Base-by-base conservation (phyloP, 2,888 invertebrate species). In the Baccha elongata region DNA sequence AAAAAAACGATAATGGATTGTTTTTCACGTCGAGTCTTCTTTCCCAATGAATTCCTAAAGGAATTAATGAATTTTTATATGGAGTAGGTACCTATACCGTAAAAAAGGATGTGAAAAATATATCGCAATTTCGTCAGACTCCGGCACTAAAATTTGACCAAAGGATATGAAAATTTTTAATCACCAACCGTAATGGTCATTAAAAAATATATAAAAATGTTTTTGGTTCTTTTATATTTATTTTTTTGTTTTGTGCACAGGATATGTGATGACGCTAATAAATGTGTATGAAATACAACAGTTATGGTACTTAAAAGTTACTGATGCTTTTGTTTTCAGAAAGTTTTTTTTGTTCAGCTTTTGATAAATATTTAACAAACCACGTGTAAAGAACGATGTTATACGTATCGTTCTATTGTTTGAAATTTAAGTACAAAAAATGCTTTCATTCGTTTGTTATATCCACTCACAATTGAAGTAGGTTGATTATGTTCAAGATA, bases 101-200 rank as follows among this genome's bases (percentile, higher is more conserved):
- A 64, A 55, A 69, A 73, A 71, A 50, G 26, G 46, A 50, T 15
- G 11, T 26, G 17, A 35, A 53, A 19, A 53, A 62, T 60, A 52
- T 21, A 44, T 15, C 48, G 60, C 53, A 80, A 37, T 53, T 53
- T 32, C 69, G 48, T 26, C 26, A 50, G 52, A 55, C 60, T 48
- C 23, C 26, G 52, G 11, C n/a, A 32, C 23, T 13, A n/a, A 8
- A 19, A 1, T 21, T 26, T 44, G 17, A 13, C 10, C 10, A 15
- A 40, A n/a, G 17, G 15, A 58, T 58, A 52, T 62, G 68, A 73
- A 68, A 55, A 64, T 62, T 64, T 73, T 72, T 78, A 83, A 83
- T 83, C 78, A 72, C 83, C 78, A 64, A 35, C 53, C 72, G 62
- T 72, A 73, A 68, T 78, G 83, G 78, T 73, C 72, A 83, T 83